Evolutionary conservation across 2,113 vertebrate genomes (phyloP), one percentile per base, ranked within the genome.

Genomic region (Gambusia affinis): DNA sequence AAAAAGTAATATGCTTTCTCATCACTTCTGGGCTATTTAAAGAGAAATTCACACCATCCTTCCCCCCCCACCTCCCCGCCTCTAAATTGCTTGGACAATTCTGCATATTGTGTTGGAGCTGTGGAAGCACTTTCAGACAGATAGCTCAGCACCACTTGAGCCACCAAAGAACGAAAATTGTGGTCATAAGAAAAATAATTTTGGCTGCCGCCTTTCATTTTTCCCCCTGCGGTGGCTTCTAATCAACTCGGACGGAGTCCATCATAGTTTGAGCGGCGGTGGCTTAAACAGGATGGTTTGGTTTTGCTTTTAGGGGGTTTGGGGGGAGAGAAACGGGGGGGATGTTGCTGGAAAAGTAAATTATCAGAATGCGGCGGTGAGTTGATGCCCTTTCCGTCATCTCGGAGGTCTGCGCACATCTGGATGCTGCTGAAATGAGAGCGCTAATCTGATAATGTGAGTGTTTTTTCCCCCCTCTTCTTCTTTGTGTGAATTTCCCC

Each of bases 121-220:
- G 67, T 90, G 94, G 94, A 90, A 81, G 81, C 82, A 63, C 73
- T 85, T 79, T 86, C 47, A 75, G 80, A 84, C 85, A 66, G 90
- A 90, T 85, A 60, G 81, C 71, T 70, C 72, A 64, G 85, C 60
- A 72, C 64, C 85, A 82, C 82, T 88, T 70, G 42, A 87, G 78
- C 75, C 88, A 88, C 84, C 60, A 86, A 90, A 94, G 85, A 91
- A 76, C 79, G 78, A 87, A 93, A 92, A 90, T 91, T 87, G 91
- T 89, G 90, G 89, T 88, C 80, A 78, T 88, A 75, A 84, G 83
- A 89, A 82, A 92, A 92, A 78, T 89, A 83, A 90, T 88, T 88
- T 88, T 87, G 87, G 87, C 85, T 81, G 81, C 88, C 81, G 84
- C 81, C 76, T 84, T 79, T 87, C 83, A 83, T 85, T 87, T 88